A percentile compares a stretch with the other conserved stretches of the same genome.
Evolutionary conservation across 2,113 vertebrate genomes (phyloP).

Genomic region (Gobius niger): DNA sequence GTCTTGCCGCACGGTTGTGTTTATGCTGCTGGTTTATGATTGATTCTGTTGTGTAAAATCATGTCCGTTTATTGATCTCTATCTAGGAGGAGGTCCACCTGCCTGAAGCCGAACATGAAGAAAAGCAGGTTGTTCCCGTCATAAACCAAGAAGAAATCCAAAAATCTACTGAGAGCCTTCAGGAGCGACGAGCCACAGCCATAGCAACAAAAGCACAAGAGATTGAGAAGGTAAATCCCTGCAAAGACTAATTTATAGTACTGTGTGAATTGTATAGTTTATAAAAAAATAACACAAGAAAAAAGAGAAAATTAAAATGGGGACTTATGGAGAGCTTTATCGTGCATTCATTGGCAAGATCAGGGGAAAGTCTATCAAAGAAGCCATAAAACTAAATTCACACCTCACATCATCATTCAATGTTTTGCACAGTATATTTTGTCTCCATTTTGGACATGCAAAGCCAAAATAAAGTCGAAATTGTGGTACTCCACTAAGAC

Average conservation of each 20-base stretch:
- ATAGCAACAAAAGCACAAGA: constrained; percentile 91
- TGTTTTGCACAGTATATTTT: no score
- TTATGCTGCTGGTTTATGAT: background rate
- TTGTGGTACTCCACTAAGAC: background rate
- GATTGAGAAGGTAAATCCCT: constrained; percentile 86
- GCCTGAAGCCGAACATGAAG: constrained; percentile 69
- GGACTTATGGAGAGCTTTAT: no score
- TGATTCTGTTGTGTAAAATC: background rate
- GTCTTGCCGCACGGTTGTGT: background rate
- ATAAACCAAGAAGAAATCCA: constrained; percentile 60
- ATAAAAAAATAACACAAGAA: no score
- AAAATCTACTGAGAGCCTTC: constrained; percentile 77
- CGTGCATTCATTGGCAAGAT: no score
- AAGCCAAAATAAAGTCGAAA: no score
- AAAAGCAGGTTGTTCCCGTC: constrained; percentile 68
- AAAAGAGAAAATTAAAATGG: no score
- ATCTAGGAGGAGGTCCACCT: constrained; percentile 79
- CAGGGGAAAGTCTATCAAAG: no score
- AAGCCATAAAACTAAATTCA: no score
- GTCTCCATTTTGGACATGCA: no score
- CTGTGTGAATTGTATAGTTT: background rate
- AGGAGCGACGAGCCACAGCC: constrained; percentile 82
- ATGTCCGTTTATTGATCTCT: background rate
- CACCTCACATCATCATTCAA: no score
- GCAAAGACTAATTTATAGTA: background rate